These are phyloP conservation scores for Cyrtonyx montezumae DNA, from an alignment of 2,113 vertebrate genomes.

Conservation along the genomic window DNA sequence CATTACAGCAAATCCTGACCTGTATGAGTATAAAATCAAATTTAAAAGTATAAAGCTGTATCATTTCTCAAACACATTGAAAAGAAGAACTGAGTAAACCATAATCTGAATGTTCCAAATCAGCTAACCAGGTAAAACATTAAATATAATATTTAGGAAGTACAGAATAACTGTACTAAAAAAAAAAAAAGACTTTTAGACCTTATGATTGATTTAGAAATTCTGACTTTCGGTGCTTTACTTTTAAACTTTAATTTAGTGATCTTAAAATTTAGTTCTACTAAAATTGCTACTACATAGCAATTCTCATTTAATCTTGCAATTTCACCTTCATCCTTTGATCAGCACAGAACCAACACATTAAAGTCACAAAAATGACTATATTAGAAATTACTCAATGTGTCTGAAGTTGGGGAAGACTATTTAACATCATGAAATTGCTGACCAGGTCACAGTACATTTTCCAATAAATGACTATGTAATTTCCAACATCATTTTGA, in stretches of 20 bases:
- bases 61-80: neutral
- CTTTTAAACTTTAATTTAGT: neutral
- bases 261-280: neutral
- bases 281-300: neutral
- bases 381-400: neutral
- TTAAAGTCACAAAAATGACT: neutral
- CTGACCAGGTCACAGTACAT: neutral
- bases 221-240: neutral
- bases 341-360: neutral
- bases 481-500: neutral
- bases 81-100: slow-evolving; percentile 2
- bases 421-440: neutral
- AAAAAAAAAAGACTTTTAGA: neutral
- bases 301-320: neutral
- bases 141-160: neutral
- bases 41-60: neutral
- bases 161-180: neutral
- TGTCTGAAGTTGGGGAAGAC: neutral
- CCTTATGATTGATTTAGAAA: neutral
- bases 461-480: neutral
- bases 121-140: neutral
- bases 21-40: slow-evolving; percentile 38
- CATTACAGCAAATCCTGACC: slow-evolving; percentile 50
- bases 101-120: neutral
- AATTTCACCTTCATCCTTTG: neutral